Evolutionary conservation across 1,140 invertebrate species (phyloP), one percentile per base, ranked within the genome.

Genomic region (Scaptomyza pallida): DNA sequence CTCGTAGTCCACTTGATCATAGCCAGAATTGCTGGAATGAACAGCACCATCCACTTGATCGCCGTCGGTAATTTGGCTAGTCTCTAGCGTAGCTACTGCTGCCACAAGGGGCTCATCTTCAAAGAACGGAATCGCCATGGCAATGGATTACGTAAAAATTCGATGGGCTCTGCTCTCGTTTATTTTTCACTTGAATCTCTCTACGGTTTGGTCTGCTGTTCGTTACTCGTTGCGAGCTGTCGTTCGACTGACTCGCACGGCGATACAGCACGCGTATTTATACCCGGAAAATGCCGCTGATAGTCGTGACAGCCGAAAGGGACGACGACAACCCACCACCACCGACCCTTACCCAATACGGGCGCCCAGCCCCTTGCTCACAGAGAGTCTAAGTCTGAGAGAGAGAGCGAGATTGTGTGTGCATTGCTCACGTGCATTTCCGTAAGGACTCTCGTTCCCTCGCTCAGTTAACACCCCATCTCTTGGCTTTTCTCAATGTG

Each of bases 101-200:
- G 70, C 55, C 10, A 59, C 41, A 26, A 35, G 41, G 13, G 68
- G 44, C 43, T 85, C 77, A 26, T 90, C 78, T 44, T 90, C 89
- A 16, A 70, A 90, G 52, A 90, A 90, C 8, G 89, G 89, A 48
- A 90, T 88, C 8, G 89, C 89, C 89, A 90, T 90, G 6, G 17
- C 57, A 16, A 37, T 13, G 63, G 9, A 30, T 81, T 80, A 77
- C 73, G 81, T 85, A 21, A 71, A 85, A 57, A 23, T 19, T 10
- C 48, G 50, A 12, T 68, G 17, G 23, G 13, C 15, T 16, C 44
- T 13, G 17, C n/a, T 26, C 33, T 35, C 13, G 8, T 21, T 44
- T 10, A 37, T 15, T 50, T 40, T 69, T 33, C 16, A 77, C 50
- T 62, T 15, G n/a, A 21, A 41, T 30, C 50, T 69, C 5, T 62